Evolutionary conservation across 2,888 invertebrate species (phyloP), one percentile per base, ranked within the genome.

Genomic region (Drosophila niveifrons): DNA sequence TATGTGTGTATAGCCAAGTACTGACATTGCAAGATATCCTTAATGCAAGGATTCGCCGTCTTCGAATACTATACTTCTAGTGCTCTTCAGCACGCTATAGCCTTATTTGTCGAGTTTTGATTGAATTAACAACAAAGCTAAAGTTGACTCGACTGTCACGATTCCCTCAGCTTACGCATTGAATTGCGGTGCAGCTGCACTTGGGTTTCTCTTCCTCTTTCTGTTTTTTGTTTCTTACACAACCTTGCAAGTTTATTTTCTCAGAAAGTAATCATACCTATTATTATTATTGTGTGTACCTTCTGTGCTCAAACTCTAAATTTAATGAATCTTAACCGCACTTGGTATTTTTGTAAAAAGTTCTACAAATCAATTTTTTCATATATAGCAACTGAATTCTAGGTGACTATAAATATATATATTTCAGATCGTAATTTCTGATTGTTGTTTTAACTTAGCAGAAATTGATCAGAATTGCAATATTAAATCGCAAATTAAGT

Each of bases 21-120:
- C 8, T 28, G 34, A 34, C 34, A 3, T 7, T 17, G 13, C 10
- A 23, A 43, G 47, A 51, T 66, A 55, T 47, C 43, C 71, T 73
- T 11, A 11, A 11, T 36, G n/a, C 34, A 11, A 31, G 31, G 31
- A 31, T 31, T 31, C 31, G 8, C 31, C 8, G 31, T 31, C 31
- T 31, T 31, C 9, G 9, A n/a, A n/a, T n/a, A n/a, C n/a, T n/a
- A 9, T 9, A 29, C 9, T 29, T 31, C 9, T 31, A 31, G 36
- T 36, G 31, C 36, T 11, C 36, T 36, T n/a, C 3, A 36, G 36
- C 36, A 36, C 36, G 36, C 36, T 36, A 31, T 36, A 31, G 31
- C 31, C 2, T 31, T 31, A 31, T 31, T 31, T 9, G 29, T 9
- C 8, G 10, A 31, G 29, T 36, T 36, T 36, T 4, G 36, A 36